Percentiles rank a stretch among this genome's conserved stretches.
Evolutionary conservation across 2,888 invertebrate genomes (phyloP).

Genomic region (Palloptera scutellata): DNA sequence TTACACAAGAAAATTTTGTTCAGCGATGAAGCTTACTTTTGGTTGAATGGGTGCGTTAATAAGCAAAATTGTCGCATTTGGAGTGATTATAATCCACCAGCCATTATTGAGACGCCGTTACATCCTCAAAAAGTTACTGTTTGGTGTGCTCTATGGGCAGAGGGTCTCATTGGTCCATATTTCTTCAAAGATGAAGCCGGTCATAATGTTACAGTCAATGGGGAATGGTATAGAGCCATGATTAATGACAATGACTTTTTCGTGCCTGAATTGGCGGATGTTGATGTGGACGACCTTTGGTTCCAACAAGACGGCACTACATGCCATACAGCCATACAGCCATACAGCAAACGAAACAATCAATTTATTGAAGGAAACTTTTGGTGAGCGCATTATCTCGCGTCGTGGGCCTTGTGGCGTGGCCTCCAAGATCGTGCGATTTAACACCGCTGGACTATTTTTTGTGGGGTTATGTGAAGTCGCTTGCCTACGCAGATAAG

Average conservation of each 20-base stretch:
- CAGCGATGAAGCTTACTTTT: conserved; percentile 21
- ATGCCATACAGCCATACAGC: conserved; percentile 22
- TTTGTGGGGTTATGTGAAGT: too few relatives aligned
- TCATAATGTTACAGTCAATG: conserved; percentile 32
- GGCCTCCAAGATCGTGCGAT: too few relatives aligned
- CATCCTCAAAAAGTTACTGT: conserved; percentile 18
- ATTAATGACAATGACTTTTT: conserved; percentile 30
- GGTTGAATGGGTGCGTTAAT: conserved; percentile 21
- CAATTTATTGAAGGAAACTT: conserved; percentile 19
- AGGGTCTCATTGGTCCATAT: conserved; percentile 17
- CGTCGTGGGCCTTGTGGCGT: conserved; percentile 16
- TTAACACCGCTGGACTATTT: too few relatives aligned
- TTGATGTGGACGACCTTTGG: conserved; percentile 16
- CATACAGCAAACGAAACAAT: conserved; percentile 22
- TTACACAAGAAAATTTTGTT: conserved; percentile 20
- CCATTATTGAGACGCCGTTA: conserved; percentile 1
- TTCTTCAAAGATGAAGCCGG: conserved; percentile 8
- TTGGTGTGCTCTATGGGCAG: conserved; percentile 19
- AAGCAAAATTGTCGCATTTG: conserved; percentile 25
- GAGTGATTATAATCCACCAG: conserved; percentile 16
- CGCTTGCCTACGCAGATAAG: too few relatives aligned
- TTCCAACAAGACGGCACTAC: conserved; percentile 23
- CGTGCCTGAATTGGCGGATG: conserved; percentile 10
- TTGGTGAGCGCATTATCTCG: conserved; percentile 26
- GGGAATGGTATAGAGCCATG: conserved; percentile 26